Evolutionary conservation across 2,797 vertebrate species (phyloP), one percentile per base, ranked within the genome.

Genomic region (Pseudochirops cupreus): DNA sequence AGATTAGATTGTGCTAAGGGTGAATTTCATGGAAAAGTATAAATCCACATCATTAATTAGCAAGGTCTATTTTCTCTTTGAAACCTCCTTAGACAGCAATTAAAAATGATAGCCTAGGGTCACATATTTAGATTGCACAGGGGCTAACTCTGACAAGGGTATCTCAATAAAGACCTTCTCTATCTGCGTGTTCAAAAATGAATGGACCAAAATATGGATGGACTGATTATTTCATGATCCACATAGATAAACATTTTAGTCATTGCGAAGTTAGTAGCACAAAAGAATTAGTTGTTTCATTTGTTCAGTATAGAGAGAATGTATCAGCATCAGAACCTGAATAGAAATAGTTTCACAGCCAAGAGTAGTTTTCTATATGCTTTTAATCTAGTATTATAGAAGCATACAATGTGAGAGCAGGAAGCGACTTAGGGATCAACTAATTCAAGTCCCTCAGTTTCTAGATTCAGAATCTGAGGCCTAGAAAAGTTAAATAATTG

Each of bases 11-110:
- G 39, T n/a, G 59, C 6, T 82, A 3, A 54, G 12, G 87, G 46
- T 90, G 16, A 1, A 4, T 56, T 91, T 96, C 28, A 91, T 92
- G 5, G 11, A 87, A 46, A 87, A 87, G 74, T 87, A 87, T 87
- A 87, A 87, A 87, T 87, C 39, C 21, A 87, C 74, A 87, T 87
- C 74, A 87, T 87, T 87, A 87, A 87, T 87, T 87, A 87, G 74
- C 10, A 87, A 87, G 39, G 74, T 87, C 74, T 87, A 46, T 87
- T 9, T 87, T 87, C 74, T 87, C 74, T 50, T 26, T 11, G 9
- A 87, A 50, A 11, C 39, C 39, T 18, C 39, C 74, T 87, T 87
- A 87, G 74, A 87, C 12, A 46, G 39, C 74, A 87, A 87, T 87
- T 87, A 26, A 87, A 67, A 67, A 67, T 67, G 62, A 87, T 87